Conservation (phyloP, 1,140 invertebrate species). For the Drosophila jambulina region DNA sequence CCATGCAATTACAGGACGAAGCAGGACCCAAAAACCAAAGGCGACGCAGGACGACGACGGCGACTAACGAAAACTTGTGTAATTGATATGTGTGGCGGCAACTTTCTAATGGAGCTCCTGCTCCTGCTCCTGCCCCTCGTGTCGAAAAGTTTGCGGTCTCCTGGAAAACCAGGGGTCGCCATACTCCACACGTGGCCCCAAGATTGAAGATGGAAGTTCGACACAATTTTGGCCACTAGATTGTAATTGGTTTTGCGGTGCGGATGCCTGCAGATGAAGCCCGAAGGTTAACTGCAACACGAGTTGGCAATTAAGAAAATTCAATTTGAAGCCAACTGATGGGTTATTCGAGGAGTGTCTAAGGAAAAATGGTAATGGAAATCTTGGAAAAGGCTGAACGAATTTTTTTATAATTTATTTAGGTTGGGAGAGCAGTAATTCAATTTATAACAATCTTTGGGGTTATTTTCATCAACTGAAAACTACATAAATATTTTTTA, state of each 20-base stretch:
- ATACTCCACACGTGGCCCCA: conserved; percentile 33
- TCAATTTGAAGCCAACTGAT: conserved; percentile 34
- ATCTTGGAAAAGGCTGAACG: not conserved
- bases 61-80: conserved; percentile 67
- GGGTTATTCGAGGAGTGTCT: conserved; percentile 3
- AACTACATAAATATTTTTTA: not conserved
- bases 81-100: conserved; percentile 77
- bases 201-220: conserved; percentile 31
- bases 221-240: conserved; percentile 37
- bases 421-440: not conserved
- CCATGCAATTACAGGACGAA: conserved; percentile 56
- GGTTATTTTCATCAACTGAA: not conserved
- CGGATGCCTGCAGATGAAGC: conserved; percentile 36
- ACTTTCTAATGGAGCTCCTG: conserved; percentile 68
- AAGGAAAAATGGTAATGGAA: not conserved
- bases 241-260: conserved; percentile 59
- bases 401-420: not conserved
- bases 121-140: not conserved
- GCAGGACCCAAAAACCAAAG: conserved; percentile 16
- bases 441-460: not conserved
- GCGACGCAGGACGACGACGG: conserved; percentile 15
- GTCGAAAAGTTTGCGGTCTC: conserved; percentile 58
- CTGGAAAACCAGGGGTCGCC: conserved; percentile 14
- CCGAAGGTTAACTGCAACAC: conserved; percentile 45
- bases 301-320: conserved; percentile 49